phyloP scores from a whole-genome alignment of 2,888 invertebrate genomes.

The Omphaloscelis lunosa region DNA sequence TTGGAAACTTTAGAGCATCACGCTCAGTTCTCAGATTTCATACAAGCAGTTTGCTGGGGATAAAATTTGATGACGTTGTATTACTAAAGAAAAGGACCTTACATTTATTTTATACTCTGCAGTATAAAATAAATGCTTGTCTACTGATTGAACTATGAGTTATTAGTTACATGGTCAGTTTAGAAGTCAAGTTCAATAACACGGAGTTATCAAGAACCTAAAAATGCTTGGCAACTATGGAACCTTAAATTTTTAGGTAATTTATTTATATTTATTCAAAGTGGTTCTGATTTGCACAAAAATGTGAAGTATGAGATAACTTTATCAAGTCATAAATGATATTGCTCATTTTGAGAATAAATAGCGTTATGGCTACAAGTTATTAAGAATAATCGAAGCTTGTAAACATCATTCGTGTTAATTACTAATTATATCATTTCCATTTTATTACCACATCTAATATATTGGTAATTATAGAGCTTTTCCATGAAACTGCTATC shows the following conservation, averaged over 20 bases:
- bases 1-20: conserved; percentile 21
- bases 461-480: neutral
- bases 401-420: no score
- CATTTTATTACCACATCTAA: neutral
- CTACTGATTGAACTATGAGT: no score
- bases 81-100: neutral
- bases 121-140: neutral
- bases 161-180: neutral
- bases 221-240: conserved; percentile 1
- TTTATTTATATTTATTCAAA: conserved; percentile 6
- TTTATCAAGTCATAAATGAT: conserved; percentile 7
- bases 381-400: neutral
- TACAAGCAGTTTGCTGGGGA: neutral
- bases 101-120: no score
- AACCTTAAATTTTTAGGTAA: neutral
- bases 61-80: neutral
- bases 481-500: neutral
- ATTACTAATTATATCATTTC: neutral
- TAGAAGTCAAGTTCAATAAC: neutral
- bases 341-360: neutral
- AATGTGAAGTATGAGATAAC: neutral
- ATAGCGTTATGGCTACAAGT: neutral
- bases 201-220: neutral
- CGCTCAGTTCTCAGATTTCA: conserved; percentile 12
- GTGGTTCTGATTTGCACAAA: neutral